Evolutionary conservation across 2,888 invertebrate species (phyloP).

Genomic region (Crioceris asparagi): DNA sequence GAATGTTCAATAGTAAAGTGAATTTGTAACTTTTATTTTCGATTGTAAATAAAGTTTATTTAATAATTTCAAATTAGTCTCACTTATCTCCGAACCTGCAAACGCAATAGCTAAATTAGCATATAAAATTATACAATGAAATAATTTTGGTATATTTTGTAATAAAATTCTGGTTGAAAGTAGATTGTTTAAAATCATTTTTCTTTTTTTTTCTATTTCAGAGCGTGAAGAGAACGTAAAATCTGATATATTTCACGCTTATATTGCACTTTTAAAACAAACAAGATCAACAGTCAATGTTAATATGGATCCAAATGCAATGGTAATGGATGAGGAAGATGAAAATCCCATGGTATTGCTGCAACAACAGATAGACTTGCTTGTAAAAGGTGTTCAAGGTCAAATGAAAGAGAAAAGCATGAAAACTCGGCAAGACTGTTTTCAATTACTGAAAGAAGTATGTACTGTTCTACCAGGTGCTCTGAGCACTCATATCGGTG

Average conservation of each 20-base stretch:
- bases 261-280: conserved; percentile 83
- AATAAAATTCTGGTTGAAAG: no score
- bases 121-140: no score
- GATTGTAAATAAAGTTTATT: no score
- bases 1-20: no score
- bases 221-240: conserved; percentile 99
- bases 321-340: conserved; percentile 44
- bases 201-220: conserved; percentile 28
- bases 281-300: conserved; percentile 63
- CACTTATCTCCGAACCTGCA: no score
- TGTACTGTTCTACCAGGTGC: conserved; percentile 83
- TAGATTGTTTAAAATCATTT: no score
- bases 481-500: conserved; percentile 59
- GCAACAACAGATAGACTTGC: conserved; percentile 54
- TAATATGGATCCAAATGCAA: conserved; percentile 56
- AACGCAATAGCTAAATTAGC: no score
- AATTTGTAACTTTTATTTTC: no score
- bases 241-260: conserved; percentile 94
- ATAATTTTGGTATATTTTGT: no score
- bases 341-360: conserved; percentile 56
- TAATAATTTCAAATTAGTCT: no score
- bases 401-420: conserved; percentile 78
- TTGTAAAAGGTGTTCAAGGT: conserved; percentile 83
- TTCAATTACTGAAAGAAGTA: conserved; percentile 82
- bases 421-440: conserved; percentile 85